These are phyloP conservation scores for Acanthopleura granulata DNA, from an alignment of 2,888 invertebrate genomes.

Conservation along the genomic window DNA sequence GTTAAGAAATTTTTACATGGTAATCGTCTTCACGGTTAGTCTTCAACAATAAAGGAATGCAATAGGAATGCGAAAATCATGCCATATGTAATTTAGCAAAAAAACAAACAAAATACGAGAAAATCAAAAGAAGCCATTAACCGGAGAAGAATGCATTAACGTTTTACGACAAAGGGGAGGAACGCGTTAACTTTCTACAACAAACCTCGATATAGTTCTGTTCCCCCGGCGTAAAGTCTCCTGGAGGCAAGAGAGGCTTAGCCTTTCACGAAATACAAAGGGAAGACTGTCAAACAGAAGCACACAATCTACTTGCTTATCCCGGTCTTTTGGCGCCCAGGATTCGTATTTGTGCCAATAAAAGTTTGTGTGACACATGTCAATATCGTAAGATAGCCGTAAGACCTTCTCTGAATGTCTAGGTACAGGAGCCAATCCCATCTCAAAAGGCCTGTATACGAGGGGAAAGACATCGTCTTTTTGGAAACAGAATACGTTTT, in stretches of 20 bases:
- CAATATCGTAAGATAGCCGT: slow-evolving; percentile 22
- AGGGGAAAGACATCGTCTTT: slow-evolving; percentile 33
- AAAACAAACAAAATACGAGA: no score
- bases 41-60: no score
- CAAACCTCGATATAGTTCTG: not conserved
- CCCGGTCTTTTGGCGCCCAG: slow-evolving; percentile 5
- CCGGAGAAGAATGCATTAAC: no score
- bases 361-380: slow-evolving; percentile 26
- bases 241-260: not conserved
- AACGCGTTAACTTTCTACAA: no score
- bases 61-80: no score
- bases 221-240: slow-evolving; percentile 3
- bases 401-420: slow-evolving; percentile 26
- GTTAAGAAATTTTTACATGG: no score
- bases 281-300: slow-evolving; percentile 32
- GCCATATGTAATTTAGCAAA: no score
- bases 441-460: slow-evolving; percentile 31
- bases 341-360: slow-evolving; percentile 33
- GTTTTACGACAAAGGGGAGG: no score
- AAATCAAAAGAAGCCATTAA: no score
- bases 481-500: slow-evolving; percentile 23
- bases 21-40: no score
- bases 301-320: slow-evolving; percentile 26
- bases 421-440: slow-evolving; percentile 32
- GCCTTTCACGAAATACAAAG: slow-evolving; percentile 48